phyloP scores from a whole-genome alignment of 2,888 invertebrate genomes.

The Drosophila siamana region DNA sequence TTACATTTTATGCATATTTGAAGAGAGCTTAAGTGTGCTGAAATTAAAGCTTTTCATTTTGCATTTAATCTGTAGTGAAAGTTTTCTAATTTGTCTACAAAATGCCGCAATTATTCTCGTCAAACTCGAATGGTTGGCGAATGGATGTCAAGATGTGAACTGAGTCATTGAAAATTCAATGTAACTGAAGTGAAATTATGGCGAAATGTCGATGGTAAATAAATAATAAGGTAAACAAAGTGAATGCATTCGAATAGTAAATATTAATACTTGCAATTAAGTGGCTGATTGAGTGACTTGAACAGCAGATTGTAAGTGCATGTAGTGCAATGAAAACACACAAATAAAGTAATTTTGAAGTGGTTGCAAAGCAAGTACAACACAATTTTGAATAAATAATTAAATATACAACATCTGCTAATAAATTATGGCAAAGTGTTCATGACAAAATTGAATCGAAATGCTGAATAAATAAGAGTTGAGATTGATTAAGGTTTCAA shows the following conservation, averaged over 20 bases:
- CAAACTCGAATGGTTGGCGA: neutral
- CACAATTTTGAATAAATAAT: no score
- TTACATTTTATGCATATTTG: conserved; percentile 12
- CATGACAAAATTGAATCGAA: no score
- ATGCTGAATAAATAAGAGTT: no score
- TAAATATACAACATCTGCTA: no score
- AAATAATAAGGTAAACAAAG: neutral
- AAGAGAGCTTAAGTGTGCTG: conserved; percentile 14
- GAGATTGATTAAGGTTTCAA: no score
- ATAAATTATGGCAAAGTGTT: no score
- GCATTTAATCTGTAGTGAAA: neutral
- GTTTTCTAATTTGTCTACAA: conserved; percentile 4
- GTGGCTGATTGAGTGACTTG: neutral
- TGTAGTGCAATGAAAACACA: neutral
- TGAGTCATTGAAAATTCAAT: neutral
- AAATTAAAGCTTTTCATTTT: conserved; percentile 6
- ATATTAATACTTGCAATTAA: neutral
- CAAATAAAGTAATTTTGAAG: no score
- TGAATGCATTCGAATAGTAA: neutral
- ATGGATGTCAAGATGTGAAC: neutral
- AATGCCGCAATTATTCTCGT: conserved; percentile 1
- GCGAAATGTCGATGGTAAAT: neutral
- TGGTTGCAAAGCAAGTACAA: no score
- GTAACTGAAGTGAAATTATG: neutral
- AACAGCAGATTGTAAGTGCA: neutral